Conservation (phyloP, 2,113 vertebrate species). For the Agapornis roseicollis region DNA sequence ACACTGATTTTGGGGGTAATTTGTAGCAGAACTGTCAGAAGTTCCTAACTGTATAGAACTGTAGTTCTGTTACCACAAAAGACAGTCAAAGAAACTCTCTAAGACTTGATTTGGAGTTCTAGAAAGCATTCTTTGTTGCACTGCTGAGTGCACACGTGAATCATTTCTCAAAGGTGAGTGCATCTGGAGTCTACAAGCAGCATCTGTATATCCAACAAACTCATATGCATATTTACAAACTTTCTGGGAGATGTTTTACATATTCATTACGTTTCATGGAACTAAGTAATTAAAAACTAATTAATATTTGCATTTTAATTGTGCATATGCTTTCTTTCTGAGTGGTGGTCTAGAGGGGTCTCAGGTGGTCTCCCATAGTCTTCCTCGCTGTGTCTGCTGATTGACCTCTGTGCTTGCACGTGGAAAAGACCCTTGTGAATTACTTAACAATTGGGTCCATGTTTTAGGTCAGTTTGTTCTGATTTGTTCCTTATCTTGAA, state of each 20-base stretch:
- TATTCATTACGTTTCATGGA: background rate
- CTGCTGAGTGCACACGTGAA: background rate
- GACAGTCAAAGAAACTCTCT: background rate
- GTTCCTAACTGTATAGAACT: background rate
- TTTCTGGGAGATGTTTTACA: background rate
- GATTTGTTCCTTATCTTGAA: background rate
- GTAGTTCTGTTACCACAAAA: background rate
- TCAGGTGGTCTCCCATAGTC: no score
- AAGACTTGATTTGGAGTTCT: background rate
- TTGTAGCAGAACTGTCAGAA: background rate
- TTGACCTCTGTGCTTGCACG: background rate
- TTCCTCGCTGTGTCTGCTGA: background rate
- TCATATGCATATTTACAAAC: background rate
- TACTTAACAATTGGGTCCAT: background rate
- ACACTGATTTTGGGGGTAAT: background rate
- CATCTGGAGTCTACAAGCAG: background rate
- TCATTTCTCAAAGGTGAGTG: background rate
- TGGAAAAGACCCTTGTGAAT: background rate
- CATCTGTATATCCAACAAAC: background rate
- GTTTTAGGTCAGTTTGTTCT: background rate
- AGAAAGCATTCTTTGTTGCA: background rate
- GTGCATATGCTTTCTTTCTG: background rate
- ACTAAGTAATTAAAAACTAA: background rate
- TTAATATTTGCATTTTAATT: background rate
- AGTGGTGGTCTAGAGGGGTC: background rate